These are phyloP conservation scores for Trachops cirrhosus DNA, from an alignment of 2,797 vertebrate species.

Conservation along the genomic window DNA sequence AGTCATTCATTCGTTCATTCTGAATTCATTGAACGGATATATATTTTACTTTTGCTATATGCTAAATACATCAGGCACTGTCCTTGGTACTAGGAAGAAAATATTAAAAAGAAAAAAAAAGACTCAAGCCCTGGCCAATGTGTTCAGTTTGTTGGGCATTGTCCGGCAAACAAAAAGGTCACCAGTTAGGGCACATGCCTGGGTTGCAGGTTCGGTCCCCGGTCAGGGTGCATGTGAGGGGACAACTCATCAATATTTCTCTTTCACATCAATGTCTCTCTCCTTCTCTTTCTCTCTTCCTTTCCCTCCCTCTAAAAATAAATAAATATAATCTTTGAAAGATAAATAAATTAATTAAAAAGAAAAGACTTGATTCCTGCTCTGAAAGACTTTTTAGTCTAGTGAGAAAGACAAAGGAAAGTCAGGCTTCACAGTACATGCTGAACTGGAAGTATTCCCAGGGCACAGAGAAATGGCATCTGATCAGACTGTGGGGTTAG, in stretches of 20 bases:
- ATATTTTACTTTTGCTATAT: background rate
- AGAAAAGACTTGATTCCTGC: background rate
- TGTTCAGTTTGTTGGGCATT: background rate
- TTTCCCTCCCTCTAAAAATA: background rate
- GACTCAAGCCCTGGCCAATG: background rate
- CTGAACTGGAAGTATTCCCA: background rate
- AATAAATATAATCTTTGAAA: background rate
- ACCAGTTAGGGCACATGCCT: background rate
- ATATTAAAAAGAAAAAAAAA: background rate
- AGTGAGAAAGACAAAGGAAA: background rate
- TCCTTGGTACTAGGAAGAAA: conserved; percentile 7
- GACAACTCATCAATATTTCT: background rate
- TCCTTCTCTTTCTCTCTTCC: background rate
- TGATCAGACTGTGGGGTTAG: background rate
- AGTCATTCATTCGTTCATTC: background rate
- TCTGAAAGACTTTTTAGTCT: background rate
- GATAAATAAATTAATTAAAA: too few species aligned
- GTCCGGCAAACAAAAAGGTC: background rate
- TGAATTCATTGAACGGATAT: background rate
- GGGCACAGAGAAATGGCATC: background rate
- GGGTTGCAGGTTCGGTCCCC: background rate
- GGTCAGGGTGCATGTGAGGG: background rate
- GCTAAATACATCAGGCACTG: background rate
- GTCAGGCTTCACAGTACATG: background rate
- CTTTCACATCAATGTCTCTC: background rate